phyloP scores from a whole-genome alignment of 2,113 vertebrate genomes.

The Phaethornis superciliosus region DNA sequence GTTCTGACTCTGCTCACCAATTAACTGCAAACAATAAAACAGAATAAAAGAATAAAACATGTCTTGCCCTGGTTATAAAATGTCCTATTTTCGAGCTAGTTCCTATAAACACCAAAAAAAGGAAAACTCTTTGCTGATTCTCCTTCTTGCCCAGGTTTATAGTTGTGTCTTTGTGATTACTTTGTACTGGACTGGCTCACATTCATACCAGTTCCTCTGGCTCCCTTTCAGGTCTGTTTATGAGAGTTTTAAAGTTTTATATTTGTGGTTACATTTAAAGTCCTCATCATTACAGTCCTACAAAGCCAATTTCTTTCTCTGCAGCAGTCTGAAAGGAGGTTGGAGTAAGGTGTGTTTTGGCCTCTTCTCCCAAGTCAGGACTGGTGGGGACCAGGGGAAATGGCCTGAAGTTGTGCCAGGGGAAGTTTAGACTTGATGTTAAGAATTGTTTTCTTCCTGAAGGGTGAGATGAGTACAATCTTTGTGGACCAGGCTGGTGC shows the following conservation, averaged over 20 bases:
- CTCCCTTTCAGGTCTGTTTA: slow-evolving; percentile 61
- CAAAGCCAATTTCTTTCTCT: slow-evolving; percentile 18
- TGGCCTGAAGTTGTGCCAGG: too few relatives aligned
- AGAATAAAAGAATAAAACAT: not conserved
- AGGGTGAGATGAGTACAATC: not conserved
- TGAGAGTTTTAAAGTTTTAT: slow-evolving; percentile 68
- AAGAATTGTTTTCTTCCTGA: too few relatives aligned
- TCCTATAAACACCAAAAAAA: not conserved
- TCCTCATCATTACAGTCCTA: slow-evolving; percentile 28
- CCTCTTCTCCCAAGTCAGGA: too few relatives aligned
- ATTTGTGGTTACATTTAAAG: slow-evolving; percentile 57
- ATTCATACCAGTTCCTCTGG: slow-evolving; percentile 47
- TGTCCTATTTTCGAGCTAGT: not conserved
- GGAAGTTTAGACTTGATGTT: too few relatives aligned
- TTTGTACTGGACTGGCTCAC: not conserved
- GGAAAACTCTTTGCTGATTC: not conserved
- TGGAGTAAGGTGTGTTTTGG: too few relatives aligned
- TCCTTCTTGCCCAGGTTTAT: not conserved
- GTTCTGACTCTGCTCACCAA: slow-evolving; percentile 41
- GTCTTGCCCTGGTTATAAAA: not conserved
- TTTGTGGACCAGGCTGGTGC: not conserved
- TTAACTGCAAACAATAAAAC: slow-evolving; percentile 28
- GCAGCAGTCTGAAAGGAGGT: not conserved
- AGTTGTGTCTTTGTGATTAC: not conserved
- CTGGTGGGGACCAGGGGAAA: too few relatives aligned